Evolutionary conservation across 1,140 invertebrate genomes (phyloP), one percentile per base, ranked within the genome.

Genomic region (Papilio polyxenes): DNA sequence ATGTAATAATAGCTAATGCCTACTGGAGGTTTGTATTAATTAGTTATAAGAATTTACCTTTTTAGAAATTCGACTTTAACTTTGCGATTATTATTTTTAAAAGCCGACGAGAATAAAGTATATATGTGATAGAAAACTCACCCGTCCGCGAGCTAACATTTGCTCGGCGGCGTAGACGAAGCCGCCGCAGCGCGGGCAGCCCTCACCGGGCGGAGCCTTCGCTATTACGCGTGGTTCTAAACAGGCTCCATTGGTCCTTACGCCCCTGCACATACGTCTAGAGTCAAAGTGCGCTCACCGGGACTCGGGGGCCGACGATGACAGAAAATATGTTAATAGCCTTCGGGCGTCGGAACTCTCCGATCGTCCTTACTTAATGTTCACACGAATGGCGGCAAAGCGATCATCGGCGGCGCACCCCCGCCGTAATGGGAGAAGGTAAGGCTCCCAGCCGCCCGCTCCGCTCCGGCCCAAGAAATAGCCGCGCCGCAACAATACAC

Each of bases 151-250:
- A 83, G 98, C 98, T 89, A 98, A 95, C 98, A 98, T 98, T 94
- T 98, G 98, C 95, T 99, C 98, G 76, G 98, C 98, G 82, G 98
- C 98, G 94, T 98, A 99, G 31, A 99, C 98, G 91, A 95, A 98
- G 85, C 98, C 98, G 76, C 98, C 98, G 92, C 98, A 99, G 83
- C 98, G 95, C 37, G 98, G 98, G 88, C 98, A 99, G 72, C 98
- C 98, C 93, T 98, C 96, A 23, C 98, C 98, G 85, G 97, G 97
- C 37, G 97, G 97, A 53, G 97, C 97, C 92, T 97, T 97, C n/a
- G 97, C 97, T 89, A 98, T 97, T 76, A 95, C 95, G 75, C 97
- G 95, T 17, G 97, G 95, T 87, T 97, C 96, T 91, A 97, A 82
- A 87, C 95, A 94, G n/a, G 96, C 95, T 87, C 95, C 95, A 83